Conservation (phyloP, 2,797 vertebrate species). For the Mormyrops boulengeri region DNA sequence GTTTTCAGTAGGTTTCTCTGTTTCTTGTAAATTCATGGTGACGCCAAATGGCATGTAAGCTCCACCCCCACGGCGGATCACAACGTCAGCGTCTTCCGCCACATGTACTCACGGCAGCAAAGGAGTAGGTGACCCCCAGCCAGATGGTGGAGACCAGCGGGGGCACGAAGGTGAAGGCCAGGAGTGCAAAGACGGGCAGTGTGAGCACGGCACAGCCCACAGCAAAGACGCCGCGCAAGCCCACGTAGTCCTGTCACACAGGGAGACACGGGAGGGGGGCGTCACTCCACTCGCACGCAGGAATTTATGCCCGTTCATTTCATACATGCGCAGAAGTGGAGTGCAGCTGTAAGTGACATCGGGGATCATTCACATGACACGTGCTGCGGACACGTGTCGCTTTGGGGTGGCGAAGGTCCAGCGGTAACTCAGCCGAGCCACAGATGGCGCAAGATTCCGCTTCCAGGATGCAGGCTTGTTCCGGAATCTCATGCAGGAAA, state of each 20-base stretch:
- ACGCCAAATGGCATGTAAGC: neutral
- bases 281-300: neutral
- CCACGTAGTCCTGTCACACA: constrained; percentile 57
- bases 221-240: constrained; percentile 66
- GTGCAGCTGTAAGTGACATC: neutral
- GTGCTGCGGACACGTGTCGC: neutral
- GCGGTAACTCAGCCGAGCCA: neutral
- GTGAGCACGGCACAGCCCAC: constrained; percentile 61
- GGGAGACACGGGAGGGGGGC: neutral
- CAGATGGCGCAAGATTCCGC: neutral
- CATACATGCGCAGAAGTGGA: neutral
- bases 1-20: neutral
- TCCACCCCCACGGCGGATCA: neutral
- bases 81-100: neutral
- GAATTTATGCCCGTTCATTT: neutral
- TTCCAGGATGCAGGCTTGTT: neutral
- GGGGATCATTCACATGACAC: neutral
- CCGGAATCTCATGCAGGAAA: neutral
- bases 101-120: constrained; percentile 65
- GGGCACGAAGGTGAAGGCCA: constrained; percentile 71
- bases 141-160: constrained; percentile 68
- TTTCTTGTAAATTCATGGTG: neutral
- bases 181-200: constrained; percentile 66
- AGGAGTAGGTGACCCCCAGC: constrained; percentile 74
- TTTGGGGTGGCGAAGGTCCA: neutral